Conservation (phyloP, 2,888 invertebrate genomes). For the Augiades crinisus region DNA sequence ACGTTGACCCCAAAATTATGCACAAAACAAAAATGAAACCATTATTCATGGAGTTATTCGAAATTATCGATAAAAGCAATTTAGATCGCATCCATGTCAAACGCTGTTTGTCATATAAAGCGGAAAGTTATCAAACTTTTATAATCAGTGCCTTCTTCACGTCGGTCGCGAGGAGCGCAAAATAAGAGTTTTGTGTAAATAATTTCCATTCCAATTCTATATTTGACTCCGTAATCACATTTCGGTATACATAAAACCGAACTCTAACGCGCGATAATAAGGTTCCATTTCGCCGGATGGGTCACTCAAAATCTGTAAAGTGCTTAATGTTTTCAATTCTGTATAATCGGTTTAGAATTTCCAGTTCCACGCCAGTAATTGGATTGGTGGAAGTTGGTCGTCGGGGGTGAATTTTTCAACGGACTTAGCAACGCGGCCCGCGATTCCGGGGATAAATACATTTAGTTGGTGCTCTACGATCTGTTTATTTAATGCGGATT, state of each 20-base stretch:
- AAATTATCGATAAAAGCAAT: slow-evolving; percentile 43
- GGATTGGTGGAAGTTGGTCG: slow-evolving; percentile 70
- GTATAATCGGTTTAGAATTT: slow-evolving; percentile 81
- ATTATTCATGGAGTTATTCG: too few species aligned
- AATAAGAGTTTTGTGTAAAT: slow-evolving; percentile 71
- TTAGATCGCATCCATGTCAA: slow-evolving; percentile 50
- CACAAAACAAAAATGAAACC: too few species aligned
- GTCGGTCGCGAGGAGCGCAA: slow-evolving; percentile 47
- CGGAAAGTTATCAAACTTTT: slow-evolving; percentile 72
- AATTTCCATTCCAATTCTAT: slow-evolving; percentile 72
- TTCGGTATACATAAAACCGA: slow-evolving; percentile 43
- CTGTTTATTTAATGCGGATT: slow-evolving; percentile 15
- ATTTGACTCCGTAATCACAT: slow-evolving; percentile 67
- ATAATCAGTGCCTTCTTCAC: slow-evolving; percentile 64
- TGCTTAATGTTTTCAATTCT: slow-evolving; percentile 81
- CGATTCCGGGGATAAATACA: slow-evolving; percentile 9
- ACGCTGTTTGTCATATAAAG: slow-evolving; percentile 59
- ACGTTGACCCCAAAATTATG: too few species aligned
- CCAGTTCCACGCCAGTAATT: slow-evolving; percentile 76
- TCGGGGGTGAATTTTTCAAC: slow-evolving; percentile 61
- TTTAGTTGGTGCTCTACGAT: slow-evolving; percentile 16
- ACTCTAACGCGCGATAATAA: slow-evolving; percentile 48
- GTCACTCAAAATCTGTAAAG: slow-evolving; percentile 61
- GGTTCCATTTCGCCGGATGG: slow-evolving; percentile 50
- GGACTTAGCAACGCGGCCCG: slow-evolving; percentile 49